Percentiles rank a stretch among this genome's conserved stretches.
Evolutionary conservation across 2,888 invertebrate species (phyloP).

Genomic region (Cataglyphis albicans): DNA sequence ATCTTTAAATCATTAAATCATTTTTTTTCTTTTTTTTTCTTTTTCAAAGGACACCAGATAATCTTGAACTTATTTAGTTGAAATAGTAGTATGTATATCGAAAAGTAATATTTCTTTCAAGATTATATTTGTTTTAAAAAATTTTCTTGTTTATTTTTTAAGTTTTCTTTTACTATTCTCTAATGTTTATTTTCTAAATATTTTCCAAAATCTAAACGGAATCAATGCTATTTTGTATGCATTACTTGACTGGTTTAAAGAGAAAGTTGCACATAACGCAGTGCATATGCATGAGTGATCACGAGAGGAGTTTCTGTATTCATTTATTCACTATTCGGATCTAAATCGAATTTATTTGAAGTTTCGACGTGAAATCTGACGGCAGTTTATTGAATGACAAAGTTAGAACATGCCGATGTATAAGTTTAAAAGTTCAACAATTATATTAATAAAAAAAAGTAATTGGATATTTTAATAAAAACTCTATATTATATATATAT

Average conservation of each 20-base stretch:
- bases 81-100: neutral
- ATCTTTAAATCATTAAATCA: too few relatives aligned
- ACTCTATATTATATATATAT: neutral
- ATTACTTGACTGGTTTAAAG: conserved; percentile 24
- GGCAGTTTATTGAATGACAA: conserved; percentile 38
- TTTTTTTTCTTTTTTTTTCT: conserved; percentile 7
- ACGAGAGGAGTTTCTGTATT: conserved; percentile 40
- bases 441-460: conserved; percentile 23
- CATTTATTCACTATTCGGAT: conserved; percentile 42
- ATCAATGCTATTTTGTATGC: conserved; percentile 26
- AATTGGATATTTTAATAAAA: conserved; percentile 17
- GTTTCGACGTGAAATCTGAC: conserved; percentile 37
- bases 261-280: conserved; percentile 28
- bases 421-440: conserved; percentile 26
- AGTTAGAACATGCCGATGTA: conserved; percentile 38
- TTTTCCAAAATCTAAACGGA: conserved; percentile 1
- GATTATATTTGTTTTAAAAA: neutral
- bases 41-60: neutral
- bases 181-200: conserved; percentile 2
- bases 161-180: neutral
- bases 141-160: neutral
- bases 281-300: conserved; percentile 61
- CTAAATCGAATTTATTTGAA: conserved; percentile 51
- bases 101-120: conserved; percentile 6
- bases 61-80: neutral